These are phyloP conservation scores for Psilanteris sp. DNA, from an alignment of 1,140 invertebrate genomes.

Conservation along the genomic window DNA sequence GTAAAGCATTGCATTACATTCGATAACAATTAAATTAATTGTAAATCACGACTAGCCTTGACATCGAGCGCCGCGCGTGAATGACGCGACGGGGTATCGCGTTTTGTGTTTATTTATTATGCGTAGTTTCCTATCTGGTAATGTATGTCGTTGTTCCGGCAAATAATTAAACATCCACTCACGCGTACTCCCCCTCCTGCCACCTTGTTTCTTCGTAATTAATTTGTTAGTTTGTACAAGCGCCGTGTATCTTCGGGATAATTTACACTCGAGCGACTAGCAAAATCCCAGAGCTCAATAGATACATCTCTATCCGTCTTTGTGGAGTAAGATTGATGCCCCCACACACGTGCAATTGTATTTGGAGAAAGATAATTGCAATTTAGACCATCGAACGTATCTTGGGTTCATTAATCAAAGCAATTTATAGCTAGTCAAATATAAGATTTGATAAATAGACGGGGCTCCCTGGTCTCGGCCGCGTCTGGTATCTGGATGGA, in stretches of 20 bases:
- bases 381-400: constrained; percentile 34
- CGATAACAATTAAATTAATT: constrained; percentile 55
- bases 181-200: not conserved
- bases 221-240: constrained; percentile 59
- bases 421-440: constrained; percentile 46
- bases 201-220: constrained; percentile 50
- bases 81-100: constrained; percentile 31
- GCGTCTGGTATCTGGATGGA: not conserved
- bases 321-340: constrained; percentile 52
- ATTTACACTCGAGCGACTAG: constrained; percentile 56
- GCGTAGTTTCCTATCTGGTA: constrained; percentile 22
- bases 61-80: constrained; percentile 21
- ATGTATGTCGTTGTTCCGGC: constrained; percentile 50
- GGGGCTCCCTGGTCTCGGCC: constrained; percentile 3
- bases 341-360: constrained; percentile 39
- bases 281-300: constrained; percentile 56
- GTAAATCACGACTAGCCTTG: constrained; percentile 41
- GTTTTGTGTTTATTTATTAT: constrained; percentile 48
- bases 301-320: constrained; percentile 61
- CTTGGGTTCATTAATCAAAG: constrained; percentile 24
- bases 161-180: constrained; percentile 56
- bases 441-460: constrained; percentile 38
- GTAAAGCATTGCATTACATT: constrained; percentile 34
- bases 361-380: constrained; percentile 54
- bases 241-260: constrained; percentile 51